These are phyloP conservation scores for Synergus laeviventris DNA, from an alignment of 2,888 invertebrate species.

Conservation along the genomic window DNA sequence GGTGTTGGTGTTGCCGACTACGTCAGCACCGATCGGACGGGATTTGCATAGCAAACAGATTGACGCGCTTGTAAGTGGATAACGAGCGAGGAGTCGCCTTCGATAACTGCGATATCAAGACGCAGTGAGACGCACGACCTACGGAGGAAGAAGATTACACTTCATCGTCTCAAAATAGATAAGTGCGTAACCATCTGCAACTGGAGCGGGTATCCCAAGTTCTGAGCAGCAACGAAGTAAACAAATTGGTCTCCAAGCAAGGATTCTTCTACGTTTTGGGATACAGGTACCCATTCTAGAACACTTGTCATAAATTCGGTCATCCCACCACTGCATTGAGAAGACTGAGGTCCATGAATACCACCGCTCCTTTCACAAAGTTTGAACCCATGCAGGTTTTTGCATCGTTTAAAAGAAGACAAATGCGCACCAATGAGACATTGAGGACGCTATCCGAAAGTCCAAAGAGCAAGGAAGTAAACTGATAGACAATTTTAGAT, in stretches of 20 bases:
- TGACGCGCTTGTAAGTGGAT: constrained; percentile 73
- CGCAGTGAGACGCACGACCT: constrained; percentile 20
- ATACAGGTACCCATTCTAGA: not conserved
- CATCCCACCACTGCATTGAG: too few relatives aligned
- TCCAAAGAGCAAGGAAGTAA: too few relatives aligned
- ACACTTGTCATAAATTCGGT: too few relatives aligned
- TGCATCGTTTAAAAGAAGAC: too few relatives aligned
- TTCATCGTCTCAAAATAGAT: constrained; percentile 1
- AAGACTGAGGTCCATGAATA: too few relatives aligned
- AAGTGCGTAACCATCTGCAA: not conserved
- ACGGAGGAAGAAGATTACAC: constrained; percentile 15
- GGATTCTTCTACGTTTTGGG: not conserved
- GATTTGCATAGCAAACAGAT: constrained; percentile 75
- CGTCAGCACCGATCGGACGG: constrained; percentile 71
- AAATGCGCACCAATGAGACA: too few relatives aligned
- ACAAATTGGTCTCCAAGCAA: not conserved
- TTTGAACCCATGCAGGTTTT: too few relatives aligned
- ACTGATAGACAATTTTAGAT: too few relatives aligned
- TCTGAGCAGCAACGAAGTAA: not conserved
- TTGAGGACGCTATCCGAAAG: too few relatives aligned
- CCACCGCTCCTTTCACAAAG: too few relatives aligned
- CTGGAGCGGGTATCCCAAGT: not conserved
- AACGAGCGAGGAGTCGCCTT: constrained; percentile 63
- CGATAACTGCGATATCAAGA: constrained; percentile 28
- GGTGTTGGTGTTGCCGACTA: constrained; percentile 57